A percentile compares a stretch with the other conserved stretches of the same genome.
Evolutionary conservation across 1,140 invertebrate species (phyloP).

Genomic region (Nomia melanderi): DNA sequence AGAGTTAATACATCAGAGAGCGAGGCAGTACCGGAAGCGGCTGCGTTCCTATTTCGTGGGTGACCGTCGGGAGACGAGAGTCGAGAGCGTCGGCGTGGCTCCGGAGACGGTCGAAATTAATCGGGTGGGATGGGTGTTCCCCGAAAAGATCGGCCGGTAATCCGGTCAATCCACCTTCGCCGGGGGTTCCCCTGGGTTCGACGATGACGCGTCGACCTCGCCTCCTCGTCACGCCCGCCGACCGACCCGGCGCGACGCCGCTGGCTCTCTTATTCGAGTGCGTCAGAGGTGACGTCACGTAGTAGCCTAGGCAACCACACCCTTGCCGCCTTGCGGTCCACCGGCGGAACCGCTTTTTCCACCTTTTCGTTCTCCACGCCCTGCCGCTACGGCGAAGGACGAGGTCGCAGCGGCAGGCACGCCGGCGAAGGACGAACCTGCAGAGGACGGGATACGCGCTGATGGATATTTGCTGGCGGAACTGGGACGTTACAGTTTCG

Average conservation of each 20-base stretch:
- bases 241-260: neutral
- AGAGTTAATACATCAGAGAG: no score
- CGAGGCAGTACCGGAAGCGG: neutral
- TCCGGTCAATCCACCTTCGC: constrained; percentile 41
- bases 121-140: neutral
- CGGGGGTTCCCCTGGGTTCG: constrained; percentile 12
- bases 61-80: neutral
- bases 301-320: constrained; percentile 68
- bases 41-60: neutral
- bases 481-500: no score
- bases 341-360: constrained; percentile 55
- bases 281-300: constrained; percentile 71
- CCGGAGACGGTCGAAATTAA: constrained; percentile 9
- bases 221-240: constrained; percentile 44
- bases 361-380: constrained; percentile 42
- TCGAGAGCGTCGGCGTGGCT: neutral
- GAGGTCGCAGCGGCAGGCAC: neutral
- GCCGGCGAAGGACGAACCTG: no score
- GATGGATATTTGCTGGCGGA: no score
- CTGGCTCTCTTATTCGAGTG: constrained; percentile 48
- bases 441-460: no score
- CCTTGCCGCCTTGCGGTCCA: constrained; percentile 57
- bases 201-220: constrained; percentile 61
- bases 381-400: constrained; percentile 23
- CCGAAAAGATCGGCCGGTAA: constrained; percentile 23